These are phyloP conservation scores for Mormyrus iriodes DNA, from an alignment of 2,113 vertebrate genomes.

Conservation along the genomic window DNA sequence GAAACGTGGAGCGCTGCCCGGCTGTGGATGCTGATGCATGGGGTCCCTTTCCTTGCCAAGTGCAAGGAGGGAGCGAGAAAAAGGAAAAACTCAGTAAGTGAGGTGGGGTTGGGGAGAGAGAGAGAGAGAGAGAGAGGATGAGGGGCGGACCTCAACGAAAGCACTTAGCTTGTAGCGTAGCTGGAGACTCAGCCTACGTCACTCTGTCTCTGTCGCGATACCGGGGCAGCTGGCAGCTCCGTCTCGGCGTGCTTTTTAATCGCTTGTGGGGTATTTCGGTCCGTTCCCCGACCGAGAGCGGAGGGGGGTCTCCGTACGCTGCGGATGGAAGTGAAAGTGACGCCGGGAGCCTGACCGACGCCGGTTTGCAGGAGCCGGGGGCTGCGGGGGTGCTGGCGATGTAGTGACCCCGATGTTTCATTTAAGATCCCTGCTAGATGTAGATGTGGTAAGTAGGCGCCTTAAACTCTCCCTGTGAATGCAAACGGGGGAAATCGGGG, in stretches of 20 bases:
- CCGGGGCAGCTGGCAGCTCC: slow-evolving; percentile 46
- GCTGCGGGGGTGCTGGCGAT: slow-evolving; percentile 53
- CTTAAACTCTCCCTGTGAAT: not conserved
- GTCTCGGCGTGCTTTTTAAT: slow-evolving; percentile 44
- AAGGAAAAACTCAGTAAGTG: slow-evolving; percentile 10
- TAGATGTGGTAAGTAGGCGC: slow-evolving; percentile 73
- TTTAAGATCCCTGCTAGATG: slow-evolving; percentile 67
- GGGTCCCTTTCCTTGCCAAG: slow-evolving; percentile 15
- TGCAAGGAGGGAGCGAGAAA: not conserved
- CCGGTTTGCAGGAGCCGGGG: slow-evolving; percentile 55
- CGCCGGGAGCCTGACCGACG: slow-evolving; percentile 20
- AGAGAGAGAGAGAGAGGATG: slow-evolving; percentile 25
- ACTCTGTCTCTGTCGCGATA: slow-evolving; percentile 68
- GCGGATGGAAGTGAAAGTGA: not conserved
- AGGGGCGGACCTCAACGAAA: slow-evolving; percentile 63
- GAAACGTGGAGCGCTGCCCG: slow-evolving; percentile 4
- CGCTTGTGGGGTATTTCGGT: slow-evolving; percentile 32
- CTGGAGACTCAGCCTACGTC: slow-evolving; percentile 62
- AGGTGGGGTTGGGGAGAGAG: slow-evolving; percentile 44
- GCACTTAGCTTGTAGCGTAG: slow-evolving; percentile 30
- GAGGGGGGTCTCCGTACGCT: slow-evolving; percentile 12
- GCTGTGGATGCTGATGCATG: slow-evolving; percentile 10
- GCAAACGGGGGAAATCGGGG: not conserved
- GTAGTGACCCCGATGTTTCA: slow-evolving; percentile 66
- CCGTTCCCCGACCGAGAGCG: slow-evolving; percentile 52